These are phyloP conservation scores for Taxidea taxus DNA, from an alignment of 2,113 vertebrate species.

Conservation along the genomic window DNA sequence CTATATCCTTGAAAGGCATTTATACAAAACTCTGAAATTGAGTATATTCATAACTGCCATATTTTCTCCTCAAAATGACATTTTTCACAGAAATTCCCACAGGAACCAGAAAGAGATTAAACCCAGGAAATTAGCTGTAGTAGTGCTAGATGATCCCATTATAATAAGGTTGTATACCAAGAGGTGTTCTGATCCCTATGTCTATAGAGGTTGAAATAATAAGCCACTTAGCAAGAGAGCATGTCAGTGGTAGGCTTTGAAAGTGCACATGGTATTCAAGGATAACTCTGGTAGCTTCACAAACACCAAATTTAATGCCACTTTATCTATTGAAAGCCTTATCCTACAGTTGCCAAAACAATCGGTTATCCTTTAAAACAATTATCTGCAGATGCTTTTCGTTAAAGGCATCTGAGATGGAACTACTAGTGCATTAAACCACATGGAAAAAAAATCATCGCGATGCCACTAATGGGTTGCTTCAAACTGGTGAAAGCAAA, in stretches of 20 bases:
- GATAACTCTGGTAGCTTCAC: neutral
- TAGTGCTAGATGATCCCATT: conserved; percentile 17
- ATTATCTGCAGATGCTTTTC: conserved; percentile 56
- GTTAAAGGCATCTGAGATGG: conserved; percentile 53
- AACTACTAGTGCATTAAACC: conserved; percentile 47
- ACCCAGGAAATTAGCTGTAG: neutral
- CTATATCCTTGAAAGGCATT: conserved; percentile 27
- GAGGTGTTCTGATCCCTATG: neutral
- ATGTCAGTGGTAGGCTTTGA: neutral
- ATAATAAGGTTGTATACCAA: conserved; percentile 11
- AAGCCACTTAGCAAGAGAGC: conserved; percentile 54
- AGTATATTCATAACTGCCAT: conserved; percentile 44
- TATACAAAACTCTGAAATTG: neutral
- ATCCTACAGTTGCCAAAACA: conserved; percentile 68
- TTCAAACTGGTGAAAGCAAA: conserved; percentile 46
- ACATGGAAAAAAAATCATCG: neutral
- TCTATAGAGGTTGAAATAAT: conserved; percentile 53
- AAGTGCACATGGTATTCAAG: too few species aligned
- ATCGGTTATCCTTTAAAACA: conserved; percentile 61
- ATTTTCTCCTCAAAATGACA: conserved; percentile 42
- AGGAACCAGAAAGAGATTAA: neutral
- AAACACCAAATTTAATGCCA: conserved; percentile 44
- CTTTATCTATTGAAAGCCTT: conserved; percentile 56
- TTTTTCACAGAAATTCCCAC: conserved; percentile 25
- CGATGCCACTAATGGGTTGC: neutral